Base-by-base conservation (phyloP, 1,140 invertebrate species). In the Orussus abietinus region DNA sequence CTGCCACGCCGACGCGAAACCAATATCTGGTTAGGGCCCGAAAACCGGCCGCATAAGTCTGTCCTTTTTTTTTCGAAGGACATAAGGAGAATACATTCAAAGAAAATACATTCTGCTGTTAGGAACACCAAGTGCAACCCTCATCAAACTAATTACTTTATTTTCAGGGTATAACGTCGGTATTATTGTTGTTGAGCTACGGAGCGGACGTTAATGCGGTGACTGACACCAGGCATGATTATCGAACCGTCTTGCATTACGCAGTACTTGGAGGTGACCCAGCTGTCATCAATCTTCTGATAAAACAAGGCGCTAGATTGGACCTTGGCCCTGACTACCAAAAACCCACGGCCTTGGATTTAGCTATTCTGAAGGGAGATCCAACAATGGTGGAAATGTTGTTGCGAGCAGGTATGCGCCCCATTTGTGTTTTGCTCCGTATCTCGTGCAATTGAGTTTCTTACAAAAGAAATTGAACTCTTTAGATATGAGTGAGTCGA, bases 131-230 rank as follows among this genome's bases (percentile, higher is more conserved):
- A n/a, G n/a, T n/a, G n/a, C n/a, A n/a, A n/a, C n/a, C n/a, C n/a
- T n/a, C 12, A 3, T 31, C 10, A 7, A 38, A 9, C 17, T 13
- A 32, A 13, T 33, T 29, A 11, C 15, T 5, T 35, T 11, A 37
- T 10, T 60, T 55, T 11, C 55, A 88, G 82, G 86, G 85, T 14
- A 82, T 90, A 62, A 79, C 86, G 25, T 80, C 86, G 2, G 86
- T 88, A 1, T 69, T 90, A 33, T 65, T 89, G 5, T 71, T 91
- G n/a, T 70, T 92, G 46, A 84, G 79, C 44, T 82, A 83, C 55
- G 88, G 87, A 0, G 88, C 88, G 6, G 81, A 90, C 59, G 85
- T 90, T 1, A 91, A 90, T 62, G 85, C 85, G 1, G 85, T 86
- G 70, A 80, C 88, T 0, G 87, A 88, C 60, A 79, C 82, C 13